These are phyloP conservation scores for Festucalex cinctus DNA, from an alignment of 2,113 vertebrate species.

Conservation along the genomic window DNA sequence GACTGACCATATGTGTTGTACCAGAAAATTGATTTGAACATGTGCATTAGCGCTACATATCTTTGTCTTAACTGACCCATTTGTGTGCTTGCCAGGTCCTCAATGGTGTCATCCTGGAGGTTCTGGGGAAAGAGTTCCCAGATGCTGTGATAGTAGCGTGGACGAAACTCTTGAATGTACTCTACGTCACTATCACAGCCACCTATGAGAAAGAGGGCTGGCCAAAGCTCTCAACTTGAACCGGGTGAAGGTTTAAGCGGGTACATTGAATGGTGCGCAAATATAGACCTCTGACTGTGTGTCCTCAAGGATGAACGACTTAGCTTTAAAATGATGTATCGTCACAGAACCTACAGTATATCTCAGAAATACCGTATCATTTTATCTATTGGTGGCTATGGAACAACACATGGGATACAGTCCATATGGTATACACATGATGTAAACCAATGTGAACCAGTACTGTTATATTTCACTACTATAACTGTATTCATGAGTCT, in stretches of 20 bases:
- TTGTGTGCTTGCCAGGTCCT: conserved; percentile 76
- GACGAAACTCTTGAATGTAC: conserved; percentile 82
- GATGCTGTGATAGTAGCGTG: conserved; percentile 82
- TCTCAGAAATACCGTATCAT: neutral
- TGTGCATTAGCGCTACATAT: neutral
- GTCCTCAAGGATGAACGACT: conserved; percentile 14
- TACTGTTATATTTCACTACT: neutral
- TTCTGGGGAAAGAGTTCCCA: conserved; percentile 81
- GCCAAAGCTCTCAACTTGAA: conserved; percentile 71
- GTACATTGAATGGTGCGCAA: neutral
- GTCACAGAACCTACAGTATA: neutral
- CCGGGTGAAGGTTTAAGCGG: conserved; percentile 71
- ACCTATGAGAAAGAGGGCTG: conserved; percentile 89
- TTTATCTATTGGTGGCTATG: conserved; percentile 6
- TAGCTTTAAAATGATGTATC: conserved; percentile 15
- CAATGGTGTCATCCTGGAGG: conserved; percentile 86
- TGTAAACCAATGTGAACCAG: neutral
- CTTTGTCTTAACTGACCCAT: neutral
- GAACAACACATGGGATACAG: neutral
- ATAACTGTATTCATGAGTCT: neutral
- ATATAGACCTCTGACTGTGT: conserved; percentile 11
- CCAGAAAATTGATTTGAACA: neutral
- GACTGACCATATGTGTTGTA: neutral
- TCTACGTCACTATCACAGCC: conserved; percentile 77
- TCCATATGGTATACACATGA: neutral